Conservation (phyloP, 2,888 invertebrate genomes). For the Phorcus lineatus region DNA sequence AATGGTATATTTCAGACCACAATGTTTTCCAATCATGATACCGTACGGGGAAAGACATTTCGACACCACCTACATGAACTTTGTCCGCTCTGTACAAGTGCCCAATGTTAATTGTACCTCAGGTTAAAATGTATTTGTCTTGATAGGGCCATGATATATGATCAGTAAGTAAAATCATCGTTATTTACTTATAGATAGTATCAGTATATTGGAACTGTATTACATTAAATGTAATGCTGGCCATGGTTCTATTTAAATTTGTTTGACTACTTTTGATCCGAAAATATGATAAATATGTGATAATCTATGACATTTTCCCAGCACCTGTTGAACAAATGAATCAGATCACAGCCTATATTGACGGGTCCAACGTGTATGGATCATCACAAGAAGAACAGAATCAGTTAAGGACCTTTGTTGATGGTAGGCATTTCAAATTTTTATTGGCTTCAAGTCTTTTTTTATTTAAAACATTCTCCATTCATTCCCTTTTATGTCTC, state of each 20-base stretch:
- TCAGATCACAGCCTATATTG: constrained; percentile 89
- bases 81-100: not conserved
- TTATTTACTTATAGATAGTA: no score
- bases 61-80: not conserved
- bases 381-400: constrained; percentile 54
- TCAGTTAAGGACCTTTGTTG: constrained; percentile 70
- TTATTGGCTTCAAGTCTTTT: not conserved
- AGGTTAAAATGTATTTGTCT: not conserved
- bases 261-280: no score
- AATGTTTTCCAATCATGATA: not conserved
- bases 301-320: no score
- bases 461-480: no score
- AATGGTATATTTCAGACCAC: not conserved
- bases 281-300: no score
- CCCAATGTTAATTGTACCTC: not conserved
- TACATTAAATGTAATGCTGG: no score
- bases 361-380: constrained; percentile 81
- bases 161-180: no score
- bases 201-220: no score
- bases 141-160: no score
- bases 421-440: constrained; percentile 30
- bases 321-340: constrained; percentile 80
- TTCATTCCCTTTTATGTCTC: no score
- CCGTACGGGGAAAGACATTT: not conserved
- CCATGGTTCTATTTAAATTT: no score